Evolutionary conservation across 53 echinoderm and acorn worm species (phyloP).

Genomic region (Mesocentrotus franciscanus): DNA sequence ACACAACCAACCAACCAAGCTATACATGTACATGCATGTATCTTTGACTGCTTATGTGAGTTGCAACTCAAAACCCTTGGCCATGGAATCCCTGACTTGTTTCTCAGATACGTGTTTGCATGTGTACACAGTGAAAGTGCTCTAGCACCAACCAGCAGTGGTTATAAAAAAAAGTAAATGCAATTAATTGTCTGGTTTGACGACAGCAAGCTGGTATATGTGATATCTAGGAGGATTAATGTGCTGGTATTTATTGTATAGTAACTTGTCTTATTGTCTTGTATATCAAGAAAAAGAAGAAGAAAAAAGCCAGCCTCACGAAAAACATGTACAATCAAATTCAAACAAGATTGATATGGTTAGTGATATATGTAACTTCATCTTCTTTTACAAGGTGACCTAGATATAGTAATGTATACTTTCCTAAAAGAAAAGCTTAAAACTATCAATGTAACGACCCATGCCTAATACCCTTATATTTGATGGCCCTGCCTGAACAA

Average conservation of each 20-base stretch:
- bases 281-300: background rate
- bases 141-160: no score
- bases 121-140: background rate
- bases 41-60: background rate
- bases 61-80: background rate
- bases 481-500: no score
- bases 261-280: background rate
- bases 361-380: background rate
- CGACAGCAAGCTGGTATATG: background rate
- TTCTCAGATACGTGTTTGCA: background rate
- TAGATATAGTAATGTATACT: no score
- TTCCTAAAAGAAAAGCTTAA: no score
- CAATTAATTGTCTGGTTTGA: background rate
- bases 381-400: background rate
- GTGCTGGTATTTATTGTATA: background rate
- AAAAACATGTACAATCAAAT: background rate
- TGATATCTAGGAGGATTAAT: background rate
- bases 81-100: background rate
- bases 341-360: background rate
- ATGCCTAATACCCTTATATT: no score
- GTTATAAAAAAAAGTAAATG: background rate
- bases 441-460: no score
- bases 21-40: background rate
- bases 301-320: background rate
- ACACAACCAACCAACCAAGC: background rate